These are phyloP conservation scores for Nothobranchius furzeri DNA, from an alignment of 2,113 vertebrate genomes.

Conservation along the genomic window DNA sequence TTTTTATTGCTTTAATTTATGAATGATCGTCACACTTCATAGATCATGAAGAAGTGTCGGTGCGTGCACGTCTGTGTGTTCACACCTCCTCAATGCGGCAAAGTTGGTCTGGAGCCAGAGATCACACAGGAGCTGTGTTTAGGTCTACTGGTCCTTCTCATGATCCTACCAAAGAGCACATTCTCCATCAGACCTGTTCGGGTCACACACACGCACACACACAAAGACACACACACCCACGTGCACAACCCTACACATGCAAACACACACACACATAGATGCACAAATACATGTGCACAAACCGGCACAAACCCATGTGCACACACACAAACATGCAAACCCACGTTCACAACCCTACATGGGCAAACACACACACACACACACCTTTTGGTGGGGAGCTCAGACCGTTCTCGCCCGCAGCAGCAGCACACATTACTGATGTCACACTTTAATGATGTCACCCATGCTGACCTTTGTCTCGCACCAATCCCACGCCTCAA, in stretches of 20 bases:
- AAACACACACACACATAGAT: too few relatives aligned
- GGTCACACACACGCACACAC: conserved; percentile 55
- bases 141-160: conserved; percentile 29
- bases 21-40: conserved; percentile 51
- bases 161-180: conserved; percentile 57
- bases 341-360: too few relatives aligned
- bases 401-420: conserved; percentile 46
- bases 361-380: neutral
- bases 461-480: conserved; percentile 63
- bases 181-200: conserved; percentile 38
- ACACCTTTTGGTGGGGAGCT: conserved; percentile 39
- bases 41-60: conserved; percentile 43
- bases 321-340: too few relatives aligned
- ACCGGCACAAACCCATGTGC: too few relatives aligned
- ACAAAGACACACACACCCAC: conserved; percentile 9
- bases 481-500: conserved; percentile 66
- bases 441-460: conserved; percentile 77
- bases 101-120: conserved; percentile 50
- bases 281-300: too few relatives aligned
- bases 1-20: conserved; percentile 71
- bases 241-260: too few relatives aligned
- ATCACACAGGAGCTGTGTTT: conserved; percentile 36
- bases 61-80: conserved; percentile 6
- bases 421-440: conserved; percentile 69
- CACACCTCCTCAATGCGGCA: conserved; percentile 41